These are phyloP conservation scores for Xerus inauris DNA, from an alignment of 2,113 vertebrate species.

Conservation along the genomic window DNA sequence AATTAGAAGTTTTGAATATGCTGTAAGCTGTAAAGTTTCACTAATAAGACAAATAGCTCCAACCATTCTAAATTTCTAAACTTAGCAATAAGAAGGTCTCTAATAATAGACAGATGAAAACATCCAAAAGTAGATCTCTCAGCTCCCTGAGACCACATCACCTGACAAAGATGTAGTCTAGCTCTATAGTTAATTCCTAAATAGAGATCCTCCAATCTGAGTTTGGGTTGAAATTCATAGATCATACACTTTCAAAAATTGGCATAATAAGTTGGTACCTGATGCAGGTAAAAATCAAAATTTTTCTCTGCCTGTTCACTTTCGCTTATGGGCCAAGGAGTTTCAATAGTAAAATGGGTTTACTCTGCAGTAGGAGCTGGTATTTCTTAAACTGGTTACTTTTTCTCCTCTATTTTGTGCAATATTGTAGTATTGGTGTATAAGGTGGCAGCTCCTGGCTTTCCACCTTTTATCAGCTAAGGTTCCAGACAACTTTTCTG, in stretches of 20 bases:
- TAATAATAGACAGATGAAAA: neutral
- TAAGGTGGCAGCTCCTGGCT: neutral
- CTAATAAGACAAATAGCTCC: neutral
- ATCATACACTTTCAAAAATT: neutral
- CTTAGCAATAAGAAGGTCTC: neutral
- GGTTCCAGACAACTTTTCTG: neutral
- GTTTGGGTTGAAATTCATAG: neutral
- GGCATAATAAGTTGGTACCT: neutral
- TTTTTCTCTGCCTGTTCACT: neutral
- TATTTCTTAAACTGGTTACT: neutral
- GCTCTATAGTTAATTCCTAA: neutral
- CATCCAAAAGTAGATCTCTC: neutral
- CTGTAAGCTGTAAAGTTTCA: neutral
- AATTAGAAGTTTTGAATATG: neutral
- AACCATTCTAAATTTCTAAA: neutral
- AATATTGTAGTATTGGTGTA: neutral
- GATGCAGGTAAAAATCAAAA: neutral
- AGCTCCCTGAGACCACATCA: neutral
- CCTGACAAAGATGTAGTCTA: neutral
- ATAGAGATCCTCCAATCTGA: too few relatives aligned
- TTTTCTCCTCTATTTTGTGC: neutral
- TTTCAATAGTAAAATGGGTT: neutral
- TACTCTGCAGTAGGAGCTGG: neutral
- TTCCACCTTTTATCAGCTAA: neutral
- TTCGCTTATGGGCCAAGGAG: neutral